A percentile compares a stretch with the other conserved stretches of the same genome.
Evolutionary conservation across 2,888 invertebrate genomes (phyloP).

Genomic region (Aricia artaxerxes): DNA sequence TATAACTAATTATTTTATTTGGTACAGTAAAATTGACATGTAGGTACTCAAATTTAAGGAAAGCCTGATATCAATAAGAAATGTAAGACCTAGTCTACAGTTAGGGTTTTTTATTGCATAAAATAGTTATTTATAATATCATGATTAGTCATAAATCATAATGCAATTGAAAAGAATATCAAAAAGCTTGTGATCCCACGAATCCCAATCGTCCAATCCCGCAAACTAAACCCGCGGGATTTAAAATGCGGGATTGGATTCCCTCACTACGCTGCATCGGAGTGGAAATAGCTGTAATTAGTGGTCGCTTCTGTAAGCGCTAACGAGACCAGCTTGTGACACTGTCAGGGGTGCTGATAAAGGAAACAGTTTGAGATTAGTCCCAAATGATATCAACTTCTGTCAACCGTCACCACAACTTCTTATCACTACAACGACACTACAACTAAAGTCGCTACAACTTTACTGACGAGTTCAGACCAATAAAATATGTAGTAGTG

Average conservation of each 20-base stretch:
- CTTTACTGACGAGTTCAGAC: too few species aligned
- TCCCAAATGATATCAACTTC: background rate
- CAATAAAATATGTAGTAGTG: too few species aligned
- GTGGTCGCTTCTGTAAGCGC: background rate
- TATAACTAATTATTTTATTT: too few species aligned
- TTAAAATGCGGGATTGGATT: background rate
- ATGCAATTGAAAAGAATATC: too few species aligned
- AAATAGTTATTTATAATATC: too few species aligned
- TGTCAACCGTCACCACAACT: background rate
- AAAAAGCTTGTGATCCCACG: too few species aligned
- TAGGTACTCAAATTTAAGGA: background rate
- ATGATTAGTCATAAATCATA: too few species aligned
- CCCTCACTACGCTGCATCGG: background rate
- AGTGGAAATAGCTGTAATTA: constrained; percentile 4
- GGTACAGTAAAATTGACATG: too few species aligned
- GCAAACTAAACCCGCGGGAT: background rate
- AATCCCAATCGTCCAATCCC: background rate
- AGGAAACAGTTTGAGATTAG: background rate
- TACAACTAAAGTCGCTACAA: too few species aligned
- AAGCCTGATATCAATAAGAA: background rate
- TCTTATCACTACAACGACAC: background rate
- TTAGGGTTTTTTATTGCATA: too few species aligned
- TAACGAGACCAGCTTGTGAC: constrained; percentile 17
- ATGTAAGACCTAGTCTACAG: too few species aligned
- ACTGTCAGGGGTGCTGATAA: background rate